These are phyloP conservation scores for Drosophila dunni DNA, from an alignment of 1,140 invertebrate genomes.

Conservation along the genomic window DNA sequence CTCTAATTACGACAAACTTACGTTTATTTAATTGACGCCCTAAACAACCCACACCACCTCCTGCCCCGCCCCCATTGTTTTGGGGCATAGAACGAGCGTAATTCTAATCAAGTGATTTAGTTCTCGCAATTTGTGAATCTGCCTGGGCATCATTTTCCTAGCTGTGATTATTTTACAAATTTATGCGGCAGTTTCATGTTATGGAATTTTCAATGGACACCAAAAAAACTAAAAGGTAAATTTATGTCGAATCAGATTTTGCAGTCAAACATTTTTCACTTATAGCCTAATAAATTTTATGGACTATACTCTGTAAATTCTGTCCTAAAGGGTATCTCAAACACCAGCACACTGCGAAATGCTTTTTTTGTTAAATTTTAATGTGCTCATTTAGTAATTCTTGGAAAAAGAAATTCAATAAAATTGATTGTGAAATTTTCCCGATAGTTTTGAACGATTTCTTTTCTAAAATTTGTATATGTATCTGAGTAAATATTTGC, in stretches of 20 bases:
- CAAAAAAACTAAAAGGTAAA: slow-evolving; percentile 84
- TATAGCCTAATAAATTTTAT: slow-evolving; percentile 14
- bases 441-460: slow-evolving; percentile 13
- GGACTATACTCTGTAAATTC: neutral
- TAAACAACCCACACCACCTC: neutral
- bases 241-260: slow-evolving; percentile 1
- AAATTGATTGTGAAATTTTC: slow-evolving; percentile 1
- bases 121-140: slow-evolving; percentile 55
- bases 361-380: neutral
- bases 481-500: slow-evolving; percentile 8
- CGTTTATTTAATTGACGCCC: slow-evolving; percentile 32
- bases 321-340: neutral
- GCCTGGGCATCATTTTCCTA: slow-evolving; percentile 71
- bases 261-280: neutral
- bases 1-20: slow-evolving; percentile 62
- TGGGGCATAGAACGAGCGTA: neutral
- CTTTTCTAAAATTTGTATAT: neutral
- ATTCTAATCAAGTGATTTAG: slow-evolving; percentile 3
- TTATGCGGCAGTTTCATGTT: slow-evolving; percentile 83
- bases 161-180: slow-evolving; percentile 79
- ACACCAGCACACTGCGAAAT: too few relatives aligned
- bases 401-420: neutral
- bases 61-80: neutral
- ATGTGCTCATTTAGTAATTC: slow-evolving; percentile 6
- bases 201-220: slow-evolving; percentile 84